Evolutionary conservation across 2,888 invertebrate species (phyloP).

Genomic region (Isotomurus palustris): DNA sequence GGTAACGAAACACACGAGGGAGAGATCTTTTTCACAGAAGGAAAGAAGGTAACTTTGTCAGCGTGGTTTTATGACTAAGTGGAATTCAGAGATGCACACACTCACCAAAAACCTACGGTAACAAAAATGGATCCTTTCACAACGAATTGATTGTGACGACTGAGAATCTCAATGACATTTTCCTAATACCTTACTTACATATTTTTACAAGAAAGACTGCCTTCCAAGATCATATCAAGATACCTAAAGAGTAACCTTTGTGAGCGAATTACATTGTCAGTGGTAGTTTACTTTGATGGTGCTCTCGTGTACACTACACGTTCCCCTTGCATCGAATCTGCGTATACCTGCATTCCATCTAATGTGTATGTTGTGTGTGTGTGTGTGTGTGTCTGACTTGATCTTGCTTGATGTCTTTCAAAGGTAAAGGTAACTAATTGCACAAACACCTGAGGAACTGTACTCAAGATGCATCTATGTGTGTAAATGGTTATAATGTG

Average conservation of each 20-base stretch:
- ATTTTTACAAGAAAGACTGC: slow-evolving; percentile 16
- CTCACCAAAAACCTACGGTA: too few relatives aligned
- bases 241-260: slow-evolving; percentile 16
- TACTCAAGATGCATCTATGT: too few relatives aligned
- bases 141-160: slow-evolving; percentile 35
- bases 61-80: too few relatives aligned
- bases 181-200: slow-evolving; percentile 27
- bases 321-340: slow-evolving; percentile 1
- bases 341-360: not conserved
- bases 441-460: too few relatives aligned
- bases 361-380: not conserved
- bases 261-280: not conserved
- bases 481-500: too few relatives aligned
- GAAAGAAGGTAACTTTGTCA: too few relatives aligned
- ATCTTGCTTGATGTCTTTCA: too few relatives aligned
- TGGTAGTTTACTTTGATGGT: not conserved
- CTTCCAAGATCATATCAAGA: slow-evolving; percentile 14
- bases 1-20: too few relatives aligned
- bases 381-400: not conserved
- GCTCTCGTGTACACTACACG: not conserved
- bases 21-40: too few relatives aligned
- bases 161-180: slow-evolving; percentile 34
- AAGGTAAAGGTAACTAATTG: too few relatives aligned
- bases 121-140: slow-evolving; percentile 24
- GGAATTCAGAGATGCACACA: too few relatives aligned